Evolutionary conservation across 2,888 invertebrate species (phyloP).

Genomic region (Scrobipalpa costella): DNA sequence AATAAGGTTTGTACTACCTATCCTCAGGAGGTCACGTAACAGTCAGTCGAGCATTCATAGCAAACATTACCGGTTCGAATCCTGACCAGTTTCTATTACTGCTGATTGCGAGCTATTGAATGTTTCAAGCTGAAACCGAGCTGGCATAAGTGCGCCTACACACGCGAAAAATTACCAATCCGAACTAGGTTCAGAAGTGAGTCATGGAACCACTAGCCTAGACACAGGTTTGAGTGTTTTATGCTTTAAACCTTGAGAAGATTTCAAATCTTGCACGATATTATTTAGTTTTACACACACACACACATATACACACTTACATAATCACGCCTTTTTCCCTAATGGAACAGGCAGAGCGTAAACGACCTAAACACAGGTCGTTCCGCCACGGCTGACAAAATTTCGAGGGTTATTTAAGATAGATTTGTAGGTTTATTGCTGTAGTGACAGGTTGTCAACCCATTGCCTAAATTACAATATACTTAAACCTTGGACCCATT

Average conservation of each 20-base stretch:
- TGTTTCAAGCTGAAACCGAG: not conserved
- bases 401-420: too few species aligned
- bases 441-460: too few species aligned
- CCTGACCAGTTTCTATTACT: not conserved
- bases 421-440: too few species aligned
- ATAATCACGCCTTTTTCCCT: too few species aligned
- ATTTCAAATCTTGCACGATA: too few species aligned
- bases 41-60: slow-evolving; percentile 37
- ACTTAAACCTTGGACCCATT: too few species aligned
- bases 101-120: not conserved
- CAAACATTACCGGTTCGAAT: slow-evolving; percentile 2
- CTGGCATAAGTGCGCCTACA: not conserved
- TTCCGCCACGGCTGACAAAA: too few species aligned
- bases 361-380: too few species aligned
- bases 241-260: not conserved
- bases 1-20: slow-evolving; percentile 53
- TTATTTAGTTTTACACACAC: too few species aligned
- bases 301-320: too few species aligned
- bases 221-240: not conserved
- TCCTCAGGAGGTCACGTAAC: slow-evolving; percentile 59
- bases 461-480: too few species aligned
- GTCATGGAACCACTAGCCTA: not conserved
- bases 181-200: not conserved
- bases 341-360: too few species aligned
- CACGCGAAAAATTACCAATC: slow-evolving; percentile 3